These are phyloP conservation scores for Eueides isabella DNA, from an alignment of 1,140 invertebrate species.

Conservation along the genomic window DNA sequence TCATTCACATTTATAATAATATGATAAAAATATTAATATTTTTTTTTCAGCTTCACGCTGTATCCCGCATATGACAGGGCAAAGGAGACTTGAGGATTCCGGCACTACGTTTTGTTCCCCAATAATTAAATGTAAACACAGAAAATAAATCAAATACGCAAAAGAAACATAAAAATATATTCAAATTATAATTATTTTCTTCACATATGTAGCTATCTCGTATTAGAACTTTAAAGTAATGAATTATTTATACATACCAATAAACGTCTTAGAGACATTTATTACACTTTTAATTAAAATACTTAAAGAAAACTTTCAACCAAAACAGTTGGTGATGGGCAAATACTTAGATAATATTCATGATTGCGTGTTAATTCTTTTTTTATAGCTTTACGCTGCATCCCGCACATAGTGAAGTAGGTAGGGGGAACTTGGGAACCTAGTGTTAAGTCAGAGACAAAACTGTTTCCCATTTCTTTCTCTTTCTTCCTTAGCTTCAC, in stretches of 20 bases:
- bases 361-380: not conserved
- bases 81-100: no score
- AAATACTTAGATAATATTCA: slow-evolving; percentile 1
- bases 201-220: not conserved
- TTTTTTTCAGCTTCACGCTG: no score
- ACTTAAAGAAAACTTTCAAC: not conserved
- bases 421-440: not conserved
- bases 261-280: slow-evolving; percentile 4
- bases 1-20: no score
- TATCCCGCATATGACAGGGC: no score
- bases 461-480: no score
- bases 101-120: no score
- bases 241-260: slow-evolving; percentile 14
- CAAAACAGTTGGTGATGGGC: not conserved
- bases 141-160: not conserved
- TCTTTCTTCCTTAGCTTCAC: no score
- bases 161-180: not conserved
- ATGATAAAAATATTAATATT: no score
- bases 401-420: not conserved
- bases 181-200: not conserved
- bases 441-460: no score
- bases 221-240: not conserved
- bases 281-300: slow-evolving; percentile 8
- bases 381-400: not conserved
- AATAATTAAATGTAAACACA: no score